Evolutionary conservation across 2,888 invertebrate genomes (phyloP), one percentile per base, ranked within the genome.

Genomic region (Leistus spinibarbis): DNA sequence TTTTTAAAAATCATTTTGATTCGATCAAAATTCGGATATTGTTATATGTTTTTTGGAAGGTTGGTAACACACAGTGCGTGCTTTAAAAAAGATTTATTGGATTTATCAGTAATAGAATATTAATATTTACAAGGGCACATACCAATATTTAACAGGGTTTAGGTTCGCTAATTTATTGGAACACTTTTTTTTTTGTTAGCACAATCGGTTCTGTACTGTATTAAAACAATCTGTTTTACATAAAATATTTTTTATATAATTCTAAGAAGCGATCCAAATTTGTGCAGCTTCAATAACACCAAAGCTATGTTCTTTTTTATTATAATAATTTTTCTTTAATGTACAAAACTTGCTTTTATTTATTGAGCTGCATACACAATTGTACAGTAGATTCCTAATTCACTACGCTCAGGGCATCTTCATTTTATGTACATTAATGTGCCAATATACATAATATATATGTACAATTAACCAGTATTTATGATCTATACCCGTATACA

Each of bases 381-480:
- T 72, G 75, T 75, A 75, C 75, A 75, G 75, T 75, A 69, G 68
- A 22, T 74, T 53, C 60, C 60, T 67, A 74, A 53, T 20, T 74
- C 75, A 75, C 69, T 63, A 13, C 54, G 75, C 75, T 75, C 75
- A 75, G 75, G 75, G 75, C 69, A 40, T 68, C 67, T 66, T 75
- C 69, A 54, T 69, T 75, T 40, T 69, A 63, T 75, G 75, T 75
- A 75, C 75, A 75, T 67, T 67, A 60, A 24, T 64, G 75, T 75
- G 75, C 75, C 75, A 75, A 75, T 75, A 75, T 75, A 75, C 62
- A 74, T 67, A 74, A 74, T 68, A 66, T 74, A 74, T 73, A 67
- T 74, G 60, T 60, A 60, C 19, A 60, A 60, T 60, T 20, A n/a
- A 16, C 54, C 0, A 66, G 66, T 66, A 56, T 66, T 24, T 64